Base-by-base conservation (phyloP, 2,888 invertebrate species). In the Mongoloraphidia duomilia region DNA sequence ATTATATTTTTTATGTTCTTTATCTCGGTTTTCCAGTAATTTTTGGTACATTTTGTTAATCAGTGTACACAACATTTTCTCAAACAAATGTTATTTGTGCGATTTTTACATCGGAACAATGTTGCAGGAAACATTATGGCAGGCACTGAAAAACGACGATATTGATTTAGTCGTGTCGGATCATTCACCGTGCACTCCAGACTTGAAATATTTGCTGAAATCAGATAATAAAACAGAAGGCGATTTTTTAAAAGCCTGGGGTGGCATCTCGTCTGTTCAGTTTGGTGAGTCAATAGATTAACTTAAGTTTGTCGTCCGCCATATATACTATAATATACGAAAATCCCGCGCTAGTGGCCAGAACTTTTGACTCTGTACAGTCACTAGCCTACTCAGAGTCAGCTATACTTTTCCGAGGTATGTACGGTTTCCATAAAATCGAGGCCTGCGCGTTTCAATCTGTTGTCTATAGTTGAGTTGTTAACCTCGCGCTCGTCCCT, bases 201-300 rank as follows among this genome's bases (percentile, higher is more conserved):
- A 79, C 14, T 67, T 76, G 10, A 82, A 82, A 56, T 63, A 66
- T 34, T 59, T 68, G 8, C 40, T 56, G 10, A 52, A 61, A 1
- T 58, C 59, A 11, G 56, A 63, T 13, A 52, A 65, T 3, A 60
- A 60, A 46, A 65, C 60, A 14, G 68, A 73, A 43, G 76, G 77
- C 34, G 73, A 82, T 58, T 83, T 82, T 58, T 60, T 82, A 50
- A 73, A 75, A 55, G 82, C 84, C 34, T 83, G 82, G 82, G 82
- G 82, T 34, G 84, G 84, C 43, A 80, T 85, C 51, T 78, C 82
- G 1, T 82, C 83, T 0, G 65, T 84, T 26, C 84, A 84, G 61
- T 79, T 83, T 61, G 80, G 82, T 77, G 64, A 52, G 59, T 56
- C 6, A 6, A 26, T 3, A 3, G 26, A 26, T 26, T 26, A 17